Base-by-base conservation (phyloP, 2,888 invertebrate species). In the Trilocha varians region DNA sequence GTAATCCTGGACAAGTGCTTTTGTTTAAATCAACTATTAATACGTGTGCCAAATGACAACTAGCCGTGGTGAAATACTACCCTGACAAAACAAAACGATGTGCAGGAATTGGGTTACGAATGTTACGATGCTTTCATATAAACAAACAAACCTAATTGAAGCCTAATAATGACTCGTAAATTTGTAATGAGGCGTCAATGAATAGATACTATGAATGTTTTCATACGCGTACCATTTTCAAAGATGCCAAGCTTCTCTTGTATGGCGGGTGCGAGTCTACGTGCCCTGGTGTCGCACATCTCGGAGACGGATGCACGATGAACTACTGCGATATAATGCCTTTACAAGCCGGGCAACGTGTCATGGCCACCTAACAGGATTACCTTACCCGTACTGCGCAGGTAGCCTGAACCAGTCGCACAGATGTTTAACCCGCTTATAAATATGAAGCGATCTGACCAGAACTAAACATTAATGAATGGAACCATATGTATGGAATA, bases 281-380 rank as follows among this genome's bases (percentile, higher is more conserved):
- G 82, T 57, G 72, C 52, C 65, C 71, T 75, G 54, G 75, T 61
- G 60, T 80, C 83, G 72, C 74, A 76, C 84, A 82, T 84, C 57
- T 78, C 69, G 68, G 62, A 63, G 70, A 71, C 72, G 73, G 72
- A 72, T 73, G 65, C 72, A 64, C 63, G 56, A 52, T 60, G 68
- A 68, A 63, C 62, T 50, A 46, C 64, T 52, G 57, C 57, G 65
- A 73, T 66, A 71, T 68, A 73, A 75, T 72, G 72, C 69, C 69
- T 70, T 67, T 49, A 74, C 79, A 80, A 82, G 79, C 80, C 82
- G 78, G 75, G 70, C 75, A 80, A 66, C 76, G 67, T 83, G 85
- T 84, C 84, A 84, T 73, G 85, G 84, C 72, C 85, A 80, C 70
- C 80, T 85, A 85, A 85, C 83, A 79, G 85, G 85, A 85, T 85